Percentiles rank a stretch among this genome's conserved stretches.
Evolutionary conservation across 2,888 invertebrate genomes (phyloP).

Genomic region (Drosophila rellima): DNA sequence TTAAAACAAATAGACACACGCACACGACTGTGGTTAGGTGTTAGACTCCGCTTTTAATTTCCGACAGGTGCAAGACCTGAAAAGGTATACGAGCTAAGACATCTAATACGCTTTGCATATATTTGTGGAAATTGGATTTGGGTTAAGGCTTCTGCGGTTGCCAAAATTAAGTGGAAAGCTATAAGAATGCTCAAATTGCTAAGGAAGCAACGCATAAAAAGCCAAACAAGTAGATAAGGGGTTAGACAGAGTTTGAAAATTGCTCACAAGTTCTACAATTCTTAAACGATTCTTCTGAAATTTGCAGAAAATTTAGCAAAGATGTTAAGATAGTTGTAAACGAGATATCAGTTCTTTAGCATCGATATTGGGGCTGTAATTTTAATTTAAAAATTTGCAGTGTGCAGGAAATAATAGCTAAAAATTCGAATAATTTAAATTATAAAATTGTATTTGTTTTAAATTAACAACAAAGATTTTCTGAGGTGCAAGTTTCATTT

Average conservation of each 20-base stretch:
- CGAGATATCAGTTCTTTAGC: not conserved
- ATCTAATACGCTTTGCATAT: slow-evolving; percentile 55
- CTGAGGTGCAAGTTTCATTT: not conserved
- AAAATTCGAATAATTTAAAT: no score
- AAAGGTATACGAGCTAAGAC: slow-evolving; percentile 12
- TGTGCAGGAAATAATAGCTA: not conserved
- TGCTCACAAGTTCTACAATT: not conserved
- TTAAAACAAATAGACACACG: slow-evolving; percentile 71
- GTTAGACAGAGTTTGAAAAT: not conserved
- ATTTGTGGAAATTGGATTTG: slow-evolving; percentile 50
- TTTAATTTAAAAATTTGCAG: not conserved
- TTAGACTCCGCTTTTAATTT: slow-evolving; percentile 55
- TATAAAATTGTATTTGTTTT: no score
- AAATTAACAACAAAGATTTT: not conserved
- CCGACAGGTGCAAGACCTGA: slow-evolving; percentile 39
- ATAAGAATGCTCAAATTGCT: slow-evolving; percentile 22
- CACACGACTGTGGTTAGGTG: not conserved
- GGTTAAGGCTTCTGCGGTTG: slow-evolving; percentile 50
- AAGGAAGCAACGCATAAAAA: not conserved
- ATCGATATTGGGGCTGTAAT: not conserved
- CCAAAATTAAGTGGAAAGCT: slow-evolving; percentile 33
- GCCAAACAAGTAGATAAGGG: not conserved
- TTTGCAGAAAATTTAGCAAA: not conserved
- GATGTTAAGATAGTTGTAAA: not conserved
- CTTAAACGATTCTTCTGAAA: not conserved